Conservation (phyloP, 2,113 vertebrate genomes). For the Spilogale gracilis region DNA sequence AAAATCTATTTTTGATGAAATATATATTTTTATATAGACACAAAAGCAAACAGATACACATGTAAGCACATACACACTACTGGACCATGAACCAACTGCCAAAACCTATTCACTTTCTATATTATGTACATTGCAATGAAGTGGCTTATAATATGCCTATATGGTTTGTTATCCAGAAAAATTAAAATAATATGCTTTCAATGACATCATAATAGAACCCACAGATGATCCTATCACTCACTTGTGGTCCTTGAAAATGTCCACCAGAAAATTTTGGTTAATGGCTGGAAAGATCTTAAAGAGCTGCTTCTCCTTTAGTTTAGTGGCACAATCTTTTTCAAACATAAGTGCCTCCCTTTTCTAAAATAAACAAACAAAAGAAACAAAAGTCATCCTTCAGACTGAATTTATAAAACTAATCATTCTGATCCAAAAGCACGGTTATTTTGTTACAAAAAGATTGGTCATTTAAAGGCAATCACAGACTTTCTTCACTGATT, state of each 20-base stretch:
- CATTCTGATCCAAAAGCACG: constrained; percentile 59
- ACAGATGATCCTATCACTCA: constrained; percentile 84
- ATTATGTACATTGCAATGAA: not conserved
- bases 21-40: not conserved
- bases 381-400: constrained; percentile 69
- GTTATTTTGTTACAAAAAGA: constrained; percentile 65
- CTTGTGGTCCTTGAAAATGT: constrained; percentile 97
- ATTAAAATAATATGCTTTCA: not conserved
- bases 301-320: constrained; percentile 95
- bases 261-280: constrained; percentile 94
- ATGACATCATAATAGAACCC: constrained; percentile 37
- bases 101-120: constrained; percentile 33
- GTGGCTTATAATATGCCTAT: constrained; percentile 27
- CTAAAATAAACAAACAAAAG: constrained; percentile 85
- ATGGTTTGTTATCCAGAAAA: constrained; percentile 48
- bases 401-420: constrained; percentile 55
- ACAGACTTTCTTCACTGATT: constrained; percentile 45
- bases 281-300: constrained; percentile 94
- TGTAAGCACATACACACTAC: not conserved
- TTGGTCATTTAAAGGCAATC: constrained; percentile 57
- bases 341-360: constrained; percentile 89
- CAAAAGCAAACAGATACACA: not conserved
- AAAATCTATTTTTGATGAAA: constrained; percentile 14
- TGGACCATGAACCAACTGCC: not conserved
- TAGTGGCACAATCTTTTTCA: constrained; percentile 92